Base-by-base conservation (phyloP, 2,797 vertebrate species). In the Lepilemur ruficaudatus region DNA sequence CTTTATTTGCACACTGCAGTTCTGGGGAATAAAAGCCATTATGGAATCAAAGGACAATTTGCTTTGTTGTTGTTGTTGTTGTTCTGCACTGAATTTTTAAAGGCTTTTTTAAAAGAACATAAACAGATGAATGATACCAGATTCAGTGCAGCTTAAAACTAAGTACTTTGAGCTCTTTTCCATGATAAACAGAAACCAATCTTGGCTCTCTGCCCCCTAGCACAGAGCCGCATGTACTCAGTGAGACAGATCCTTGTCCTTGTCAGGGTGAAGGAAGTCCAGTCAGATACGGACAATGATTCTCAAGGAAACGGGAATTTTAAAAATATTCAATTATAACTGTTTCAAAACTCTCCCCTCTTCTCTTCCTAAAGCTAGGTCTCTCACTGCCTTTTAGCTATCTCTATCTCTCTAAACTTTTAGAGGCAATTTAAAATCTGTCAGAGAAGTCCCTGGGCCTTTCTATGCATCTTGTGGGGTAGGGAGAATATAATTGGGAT, bases 1-100 rank as follows among this genome's bases (percentile, higher is more conserved):
- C 88, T 98, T 97, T 97, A 96, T 98, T 98, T 98, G 97, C 94
- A 98, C 97, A 97, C 89, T 93, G 93, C 69, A 86, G 94, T 98
- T 97, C 95, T 97, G 94, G 93, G 94, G 95, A 97, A 98, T 96
- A 98, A 98, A 98, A 97, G 84, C 95, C 94, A 96, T 98, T 98
- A 97, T 94, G 30, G 95, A 98, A 97, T 95, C 96, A 98, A 97
- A 98, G 95, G 95, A 97, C 96, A 97, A 97, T 98, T 98, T 98
- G 73, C 91, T 96, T 97, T 97, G 83, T 95, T 96, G 95, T 94
- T 97, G 95, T 95, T 95, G 93, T 97, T 95, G 93, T 96, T 96
- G 91, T 85, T 97, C 96, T 96, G 93, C 87, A 86, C 87, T 96
- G 95, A 97, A 98, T 95, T 97, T 97, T 97, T 97, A 95, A 97